phyloP scores from a whole-genome alignment of 2,113 vertebrate genomes.

The Lichenostomus cassidix region DNA sequence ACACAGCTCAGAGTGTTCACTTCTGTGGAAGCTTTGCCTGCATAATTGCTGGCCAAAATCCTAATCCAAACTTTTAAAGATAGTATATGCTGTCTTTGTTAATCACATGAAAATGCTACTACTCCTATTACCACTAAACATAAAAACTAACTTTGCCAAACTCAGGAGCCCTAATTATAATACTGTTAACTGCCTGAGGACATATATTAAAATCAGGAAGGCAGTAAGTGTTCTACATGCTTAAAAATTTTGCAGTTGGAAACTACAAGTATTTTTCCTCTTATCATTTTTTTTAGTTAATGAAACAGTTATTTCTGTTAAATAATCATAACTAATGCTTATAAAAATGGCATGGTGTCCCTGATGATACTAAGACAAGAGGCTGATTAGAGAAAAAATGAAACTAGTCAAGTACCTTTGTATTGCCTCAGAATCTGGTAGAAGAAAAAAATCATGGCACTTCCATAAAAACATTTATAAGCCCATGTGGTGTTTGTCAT shows the following conservation, averaged over 20 bases:
- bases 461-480: neutral
- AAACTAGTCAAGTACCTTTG: neutral
- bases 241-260: neutral
- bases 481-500: neutral
- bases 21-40: neutral
- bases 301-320: conserved; percentile 13
- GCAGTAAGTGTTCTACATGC: neutral
- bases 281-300: neutral
- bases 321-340: conserved; percentile 21
- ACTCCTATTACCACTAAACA: neutral
- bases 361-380: neutral
- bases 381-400: neutral
- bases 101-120: neutral
- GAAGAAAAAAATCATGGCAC: neutral
- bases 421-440: neutral
- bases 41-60: neutral
- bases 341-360: neutral
- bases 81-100: neutral
- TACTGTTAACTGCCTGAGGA: neutral
- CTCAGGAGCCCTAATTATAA: neutral
- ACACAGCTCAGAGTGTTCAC: neutral
- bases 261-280: neutral
- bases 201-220: neutral
- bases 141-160: neutral
- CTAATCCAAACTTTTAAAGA: neutral